Conservation (phyloP, 2,888 invertebrate genomes). For the Eristalinus aeneus region DNA sequence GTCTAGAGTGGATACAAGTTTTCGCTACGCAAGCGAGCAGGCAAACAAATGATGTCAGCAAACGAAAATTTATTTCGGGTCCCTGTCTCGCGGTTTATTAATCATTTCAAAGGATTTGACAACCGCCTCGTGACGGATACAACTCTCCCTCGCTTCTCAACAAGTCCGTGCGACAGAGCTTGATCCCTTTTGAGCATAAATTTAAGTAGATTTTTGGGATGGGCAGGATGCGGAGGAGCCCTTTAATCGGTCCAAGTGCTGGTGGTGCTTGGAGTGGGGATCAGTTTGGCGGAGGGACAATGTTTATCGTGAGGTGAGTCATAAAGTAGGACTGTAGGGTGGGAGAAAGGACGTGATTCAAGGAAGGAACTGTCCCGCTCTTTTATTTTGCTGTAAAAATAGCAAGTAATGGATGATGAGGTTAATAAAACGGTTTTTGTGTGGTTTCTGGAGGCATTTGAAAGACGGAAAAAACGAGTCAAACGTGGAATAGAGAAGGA, state of each 20-base stretch:
- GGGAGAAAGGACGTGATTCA: neutral
- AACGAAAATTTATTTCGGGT: neutral
- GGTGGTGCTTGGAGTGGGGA: neutral
- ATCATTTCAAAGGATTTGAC: conserved; percentile 48
- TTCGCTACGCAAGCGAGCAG: neutral
- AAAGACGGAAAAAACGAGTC: no score
- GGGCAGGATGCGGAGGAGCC: neutral
- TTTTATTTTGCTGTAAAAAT: no score
- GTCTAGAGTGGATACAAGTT: neutral
- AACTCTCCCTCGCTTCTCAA: neutral
- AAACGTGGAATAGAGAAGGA: no score
- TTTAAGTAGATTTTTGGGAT: neutral
- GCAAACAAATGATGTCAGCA: conserved; percentile 26
- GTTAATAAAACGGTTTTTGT: no score
- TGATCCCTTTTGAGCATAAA: neutral
- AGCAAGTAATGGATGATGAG: no score
- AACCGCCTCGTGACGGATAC: conserved; percentile 1
- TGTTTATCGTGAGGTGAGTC: neutral
- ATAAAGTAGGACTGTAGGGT: neutral
- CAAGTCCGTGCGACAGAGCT: neutral
- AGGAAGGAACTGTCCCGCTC: neutral
- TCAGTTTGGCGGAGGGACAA: neutral
- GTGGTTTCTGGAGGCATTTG: no score
- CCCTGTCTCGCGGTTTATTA: conserved; percentile 28
- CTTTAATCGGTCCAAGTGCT: neutral